phyloP scores from a whole-genome alignment of 2,888 invertebrate genomes.

The Anthrax anthrax region DNA sequence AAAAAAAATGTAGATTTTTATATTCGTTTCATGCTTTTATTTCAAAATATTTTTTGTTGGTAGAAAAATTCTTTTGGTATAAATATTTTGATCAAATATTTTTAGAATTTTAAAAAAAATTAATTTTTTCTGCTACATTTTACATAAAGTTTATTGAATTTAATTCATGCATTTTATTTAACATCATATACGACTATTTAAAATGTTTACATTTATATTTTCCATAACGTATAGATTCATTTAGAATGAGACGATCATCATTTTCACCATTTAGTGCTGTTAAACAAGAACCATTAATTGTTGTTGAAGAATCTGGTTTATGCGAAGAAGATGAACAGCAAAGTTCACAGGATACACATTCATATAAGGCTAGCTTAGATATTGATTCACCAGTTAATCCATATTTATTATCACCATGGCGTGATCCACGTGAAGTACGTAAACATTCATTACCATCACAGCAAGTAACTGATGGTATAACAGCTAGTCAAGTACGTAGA shows the following conservation, averaged over 20 bases:
- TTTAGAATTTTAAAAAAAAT: no score
- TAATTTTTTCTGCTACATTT: no score
- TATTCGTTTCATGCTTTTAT: no score
- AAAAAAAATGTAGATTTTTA: no score
- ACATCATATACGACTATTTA: no score
- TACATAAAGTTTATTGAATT: no score
- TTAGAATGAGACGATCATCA: slow-evolving; percentile 52
- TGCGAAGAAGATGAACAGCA: slow-evolving; percentile 48
- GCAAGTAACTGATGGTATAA: slow-evolving; percentile 70
- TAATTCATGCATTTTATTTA: no score
- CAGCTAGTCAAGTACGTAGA: slow-evolving; percentile 72
- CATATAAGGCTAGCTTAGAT: slow-evolving; percentile 48
- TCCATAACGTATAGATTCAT: slow-evolving; percentile 21
- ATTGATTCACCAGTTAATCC: slow-evolving; percentile 69
- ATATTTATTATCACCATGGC: slow-evolving; percentile 67
- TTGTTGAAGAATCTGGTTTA: slow-evolving; percentile 61
- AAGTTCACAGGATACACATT: slow-evolving; percentile 34
- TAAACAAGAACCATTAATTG: slow-evolving; percentile 61
- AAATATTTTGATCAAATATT: no score
- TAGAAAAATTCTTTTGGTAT: no score
- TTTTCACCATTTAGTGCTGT: slow-evolving; percentile 40
- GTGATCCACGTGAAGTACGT: slow-evolving; percentile 55
- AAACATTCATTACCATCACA: slow-evolving; percentile 76
- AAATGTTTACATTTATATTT: no score
- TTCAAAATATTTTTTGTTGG: no score